A percentile compares a stretch with the other conserved stretches of the same genome.
phyloP scores from a whole-genome alignment of 2,888 invertebrate genomes.

The Trachelus iudaicus region DNA sequence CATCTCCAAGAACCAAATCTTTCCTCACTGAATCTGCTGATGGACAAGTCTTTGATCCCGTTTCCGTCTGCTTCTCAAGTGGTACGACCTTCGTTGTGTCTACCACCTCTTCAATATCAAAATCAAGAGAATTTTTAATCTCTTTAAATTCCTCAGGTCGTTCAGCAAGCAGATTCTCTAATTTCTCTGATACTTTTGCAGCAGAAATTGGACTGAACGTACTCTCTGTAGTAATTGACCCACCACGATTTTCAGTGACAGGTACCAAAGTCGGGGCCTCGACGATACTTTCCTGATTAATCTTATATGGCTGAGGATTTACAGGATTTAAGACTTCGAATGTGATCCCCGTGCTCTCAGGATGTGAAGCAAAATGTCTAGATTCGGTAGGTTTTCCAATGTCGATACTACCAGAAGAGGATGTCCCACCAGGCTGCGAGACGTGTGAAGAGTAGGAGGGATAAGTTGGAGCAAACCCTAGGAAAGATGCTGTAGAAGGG shows the following conservation, averaged over 20 bases:
- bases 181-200: conserved; percentile 53
- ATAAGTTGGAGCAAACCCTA: conserved; percentile 29
- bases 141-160: conserved; percentile 38
- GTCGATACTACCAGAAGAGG: neutral
- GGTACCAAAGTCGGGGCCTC: neutral
- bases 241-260: neutral
- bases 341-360: neutral
- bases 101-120: conserved; percentile 27
- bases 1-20: neutral
- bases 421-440: neutral
- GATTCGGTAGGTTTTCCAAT: neutral
- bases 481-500: conserved; percentile 51
- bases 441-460: neutral
- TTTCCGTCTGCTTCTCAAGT: neutral
- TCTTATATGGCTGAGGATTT: neutral
- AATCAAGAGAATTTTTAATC: conserved; percentile 17
- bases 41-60: neutral
- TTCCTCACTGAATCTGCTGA: neutral
- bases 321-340: neutral
- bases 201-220: conserved; percentile 51
- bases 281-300: neutral
- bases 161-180: conserved; percentile 54
- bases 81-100: conserved; percentile 24
- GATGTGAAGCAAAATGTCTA: neutral
- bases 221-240: neutral